Conservation (phyloP, 2,797 vertebrate species). For the Peromyscus melanophrys region DNA sequence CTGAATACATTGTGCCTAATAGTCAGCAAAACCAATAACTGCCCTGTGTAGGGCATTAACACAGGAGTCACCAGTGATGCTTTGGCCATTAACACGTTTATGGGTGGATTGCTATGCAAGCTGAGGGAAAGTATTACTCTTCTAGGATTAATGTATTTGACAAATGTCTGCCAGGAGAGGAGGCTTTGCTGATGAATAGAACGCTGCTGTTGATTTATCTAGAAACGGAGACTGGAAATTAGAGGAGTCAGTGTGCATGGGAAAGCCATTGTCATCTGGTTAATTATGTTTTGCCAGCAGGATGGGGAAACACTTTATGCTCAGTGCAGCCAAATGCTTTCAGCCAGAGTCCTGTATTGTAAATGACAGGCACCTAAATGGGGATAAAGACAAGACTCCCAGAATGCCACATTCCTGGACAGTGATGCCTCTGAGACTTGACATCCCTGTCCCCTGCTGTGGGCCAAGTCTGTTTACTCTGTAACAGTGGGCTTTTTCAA, state of each 20-base stretch:
- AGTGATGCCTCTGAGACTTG: not conserved
- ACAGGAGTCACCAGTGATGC: conserved; percentile 83
- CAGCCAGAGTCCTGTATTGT: conserved; percentile 42
- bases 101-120: conserved; percentile 85
- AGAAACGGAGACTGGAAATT: conserved; percentile 82
- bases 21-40: conserved; percentile 85
- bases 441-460: too few relatives aligned
- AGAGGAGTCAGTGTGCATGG: conserved; percentile 81
- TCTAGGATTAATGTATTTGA: conserved; percentile 87
- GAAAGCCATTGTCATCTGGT: conserved; percentile 82
- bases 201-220: conserved; percentile 81
- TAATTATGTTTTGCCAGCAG: conserved; percentile 86
- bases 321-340: conserved; percentile 66
- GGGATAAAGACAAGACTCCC: conserved; percentile 7
- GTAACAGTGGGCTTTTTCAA: not conserved
- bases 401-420: not conserved
- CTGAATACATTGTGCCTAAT: conserved; percentile 69
- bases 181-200: conserved; percentile 82
- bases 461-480: not conserved
- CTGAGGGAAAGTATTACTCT: conserved; percentile 82
- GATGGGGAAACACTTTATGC: conserved; percentile 69
- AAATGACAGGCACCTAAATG: conserved; percentile 25
- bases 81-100: conserved; percentile 86
- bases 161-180: conserved; percentile 84
- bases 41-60: conserved; percentile 76